phyloP scores from a whole-genome alignment of 92 coral and sea anemone species.

The Blastomussa wellsi region DNA sequence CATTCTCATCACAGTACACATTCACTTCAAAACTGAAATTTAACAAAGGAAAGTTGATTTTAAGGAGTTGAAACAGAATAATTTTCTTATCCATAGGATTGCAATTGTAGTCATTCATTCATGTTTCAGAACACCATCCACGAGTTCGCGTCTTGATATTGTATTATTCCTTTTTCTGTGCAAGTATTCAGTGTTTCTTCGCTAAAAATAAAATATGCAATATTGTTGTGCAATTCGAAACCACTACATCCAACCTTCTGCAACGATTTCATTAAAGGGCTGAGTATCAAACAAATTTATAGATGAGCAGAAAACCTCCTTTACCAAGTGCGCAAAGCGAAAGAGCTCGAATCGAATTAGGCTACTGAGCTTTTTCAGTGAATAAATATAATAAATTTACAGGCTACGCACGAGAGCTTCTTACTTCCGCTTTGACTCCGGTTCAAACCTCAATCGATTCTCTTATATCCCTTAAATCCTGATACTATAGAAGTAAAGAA shows the following conservation, averaged over 20 bases:
- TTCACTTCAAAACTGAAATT: neutral
- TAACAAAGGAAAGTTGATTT: neutral
- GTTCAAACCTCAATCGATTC: too few relatives aligned
- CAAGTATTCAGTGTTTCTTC: too few relatives aligned
- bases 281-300: too few relatives aligned
- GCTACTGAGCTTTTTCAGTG: neutral
- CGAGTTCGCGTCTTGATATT: too few relatives aligned
- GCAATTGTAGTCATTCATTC: too few relatives aligned
- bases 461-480: neutral
- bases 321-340: neutral
- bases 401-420: neutral
- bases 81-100: neutral
- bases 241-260: neutral
- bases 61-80: neutral
- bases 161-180: neutral
- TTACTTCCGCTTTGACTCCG: neutral
- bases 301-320: neutral
- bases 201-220: neutral
- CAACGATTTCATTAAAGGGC: too few relatives aligned
- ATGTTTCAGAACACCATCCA: too few relatives aligned
- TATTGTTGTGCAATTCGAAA: too few relatives aligned
- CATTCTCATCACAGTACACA: neutral
- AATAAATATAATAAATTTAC: too few relatives aligned
- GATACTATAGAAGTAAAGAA: too few relatives aligned
- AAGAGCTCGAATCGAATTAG: neutral